Evolutionary conservation across 2,797 vertebrate species (phyloP).

Genomic region (Rhynchotus rufescens): DNA sequence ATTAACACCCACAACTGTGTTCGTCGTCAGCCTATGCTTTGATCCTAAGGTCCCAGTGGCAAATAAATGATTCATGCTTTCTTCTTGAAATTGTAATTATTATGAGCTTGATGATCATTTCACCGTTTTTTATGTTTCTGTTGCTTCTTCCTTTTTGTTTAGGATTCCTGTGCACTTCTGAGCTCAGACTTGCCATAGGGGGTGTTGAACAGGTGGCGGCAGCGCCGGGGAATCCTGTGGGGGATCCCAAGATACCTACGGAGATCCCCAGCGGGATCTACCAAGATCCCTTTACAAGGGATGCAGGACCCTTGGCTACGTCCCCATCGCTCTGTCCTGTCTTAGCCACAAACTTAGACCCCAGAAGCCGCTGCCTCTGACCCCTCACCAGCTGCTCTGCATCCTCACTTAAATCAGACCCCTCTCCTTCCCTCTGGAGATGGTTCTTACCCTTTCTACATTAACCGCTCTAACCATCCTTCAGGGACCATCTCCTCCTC

Average conservation of each 20-base stretch:
- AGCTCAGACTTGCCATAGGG: background rate
- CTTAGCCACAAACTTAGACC: background rate
- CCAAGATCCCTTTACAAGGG: background rate
- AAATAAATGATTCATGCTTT: conserved; percentile 37
- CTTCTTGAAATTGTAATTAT: conserved; percentile 25
- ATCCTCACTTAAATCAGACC: background rate
- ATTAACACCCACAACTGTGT: conserved; percentile 42
- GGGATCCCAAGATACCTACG: background rate
- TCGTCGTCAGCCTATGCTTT: background rate
- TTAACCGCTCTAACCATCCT: background rate
- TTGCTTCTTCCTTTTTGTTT: conserved; percentile 11
- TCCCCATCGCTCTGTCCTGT: background rate
- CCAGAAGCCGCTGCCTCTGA: background rate
- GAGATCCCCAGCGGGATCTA: too few species aligned
- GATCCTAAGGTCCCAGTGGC: background rate
- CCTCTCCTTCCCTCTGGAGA: background rate
- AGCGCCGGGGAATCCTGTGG: background rate
- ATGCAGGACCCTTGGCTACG: background rate
- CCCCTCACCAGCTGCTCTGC: background rate
- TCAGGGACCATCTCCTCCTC: background rate
- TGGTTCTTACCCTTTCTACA: background rate
- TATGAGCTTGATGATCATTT: background rate
- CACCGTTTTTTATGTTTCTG: background rate
- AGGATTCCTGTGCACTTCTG: conserved; percentile 1
- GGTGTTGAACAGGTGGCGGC: background rate